Conservation (phyloP, 2,888 invertebrate species). For the Mythimna loreyi region DNA sequence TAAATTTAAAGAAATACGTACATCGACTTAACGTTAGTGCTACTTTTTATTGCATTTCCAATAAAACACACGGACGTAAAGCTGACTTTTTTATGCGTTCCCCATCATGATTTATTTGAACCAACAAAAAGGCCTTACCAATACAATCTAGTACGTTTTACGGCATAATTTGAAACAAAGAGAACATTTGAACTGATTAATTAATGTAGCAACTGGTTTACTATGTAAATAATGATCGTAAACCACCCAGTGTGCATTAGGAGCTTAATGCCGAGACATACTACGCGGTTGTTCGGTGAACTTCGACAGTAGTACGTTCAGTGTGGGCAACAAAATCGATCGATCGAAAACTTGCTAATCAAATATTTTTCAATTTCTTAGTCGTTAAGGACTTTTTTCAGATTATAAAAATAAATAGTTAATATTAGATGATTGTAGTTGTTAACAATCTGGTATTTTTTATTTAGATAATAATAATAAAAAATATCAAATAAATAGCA, state of each 20-base stretch:
- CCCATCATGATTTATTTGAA: constrained; percentile 64
- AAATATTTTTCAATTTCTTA: too few relatives aligned
- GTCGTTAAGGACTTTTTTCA: too few relatives aligned
- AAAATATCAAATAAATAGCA: too few relatives aligned
- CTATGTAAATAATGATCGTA: constrained; percentile 78
- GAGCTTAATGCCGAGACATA: constrained; percentile 62
- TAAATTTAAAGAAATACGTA: constrained; percentile 58
- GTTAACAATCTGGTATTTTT: too few relatives aligned
- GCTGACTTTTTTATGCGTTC: constrained; percentile 60
- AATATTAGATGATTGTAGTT: too few relatives aligned
- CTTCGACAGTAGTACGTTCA: constrained; percentile 10
- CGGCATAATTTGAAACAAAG: constrained; percentile 68
- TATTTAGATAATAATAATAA: too few relatives aligned
- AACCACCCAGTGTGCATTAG: constrained; percentile 74
- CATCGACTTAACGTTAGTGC: constrained; percentile 56
- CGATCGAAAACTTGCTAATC: too few relatives aligned
- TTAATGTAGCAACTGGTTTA: constrained; percentile 74
- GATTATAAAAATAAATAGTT: too few relatives aligned
- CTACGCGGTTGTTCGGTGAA: constrained; percentile 45
- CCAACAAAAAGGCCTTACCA: constrained; percentile 55
- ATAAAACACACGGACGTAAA: constrained; percentile 64
- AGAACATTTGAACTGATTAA: constrained; percentile 79
- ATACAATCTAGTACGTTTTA: constrained; percentile 59
- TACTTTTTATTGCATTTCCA: constrained; percentile 57
- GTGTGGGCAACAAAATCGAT: neutral